phyloP scores from a whole-genome alignment of 2,797 vertebrate species.

The Apogon hyalosoma region DNA sequence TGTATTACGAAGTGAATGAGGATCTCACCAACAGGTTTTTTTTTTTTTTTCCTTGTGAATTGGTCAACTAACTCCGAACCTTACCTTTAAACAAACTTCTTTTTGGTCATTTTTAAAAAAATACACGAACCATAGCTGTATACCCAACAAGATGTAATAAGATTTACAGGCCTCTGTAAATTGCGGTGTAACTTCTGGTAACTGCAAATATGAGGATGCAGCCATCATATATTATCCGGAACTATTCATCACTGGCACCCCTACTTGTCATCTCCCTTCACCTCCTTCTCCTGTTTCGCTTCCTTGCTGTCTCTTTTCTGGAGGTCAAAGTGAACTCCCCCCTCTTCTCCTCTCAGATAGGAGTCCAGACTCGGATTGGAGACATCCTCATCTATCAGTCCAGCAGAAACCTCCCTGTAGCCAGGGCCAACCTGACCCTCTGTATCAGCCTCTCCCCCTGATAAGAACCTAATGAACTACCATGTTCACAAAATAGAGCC shows the following conservation, averaged over 20 bases:
- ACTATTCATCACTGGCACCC: constrained; percentile 42
- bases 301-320: constrained; percentile 39
- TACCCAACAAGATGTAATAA: too few relatives aligned
- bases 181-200: too few relatives aligned
- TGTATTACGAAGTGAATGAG: too few relatives aligned
- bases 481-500: constrained; percentile 31
- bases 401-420: constrained; percentile 36
- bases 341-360: neutral
- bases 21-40: too few relatives aligned
- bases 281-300: constrained; percentile 47
- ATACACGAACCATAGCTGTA: too few relatives aligned
- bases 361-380: constrained; percentile 44
- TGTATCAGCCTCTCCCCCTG: constrained; percentile 36
- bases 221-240: constrained; percentile 24
- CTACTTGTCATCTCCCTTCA: constrained; percentile 37
- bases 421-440: constrained; percentile 62
- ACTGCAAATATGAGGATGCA: neutral
- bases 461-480: constrained; percentile 63
- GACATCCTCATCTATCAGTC: constrained; percentile 50
- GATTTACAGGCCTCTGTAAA: too few relatives aligned
- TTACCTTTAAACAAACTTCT: too few relatives aligned
- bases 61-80: too few relatives aligned
- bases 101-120: too few relatives aligned
- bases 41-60: too few relatives aligned
- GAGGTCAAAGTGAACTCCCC: constrained; percentile 43